Conservation (phyloP, 2,888 invertebrate species). For the Mythimna lalbum region DNA sequence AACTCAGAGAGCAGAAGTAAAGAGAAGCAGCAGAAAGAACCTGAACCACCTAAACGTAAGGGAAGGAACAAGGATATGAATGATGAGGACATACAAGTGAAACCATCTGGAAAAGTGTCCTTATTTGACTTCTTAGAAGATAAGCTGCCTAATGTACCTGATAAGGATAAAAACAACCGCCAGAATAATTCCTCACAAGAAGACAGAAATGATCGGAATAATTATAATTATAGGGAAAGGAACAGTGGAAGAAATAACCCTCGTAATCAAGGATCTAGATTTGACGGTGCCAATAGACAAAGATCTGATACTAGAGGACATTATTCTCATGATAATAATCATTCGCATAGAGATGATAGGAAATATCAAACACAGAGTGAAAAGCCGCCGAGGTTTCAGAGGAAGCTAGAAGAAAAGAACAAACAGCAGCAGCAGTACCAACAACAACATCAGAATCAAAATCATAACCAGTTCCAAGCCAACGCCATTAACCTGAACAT, state of each 20-base stretch:
- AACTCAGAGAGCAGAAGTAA: slow-evolving; percentile 86
- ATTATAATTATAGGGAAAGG: slow-evolving; percentile 78
- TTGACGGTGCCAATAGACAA: slow-evolving; percentile 77
- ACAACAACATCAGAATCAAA: slow-evolving; percentile 71
- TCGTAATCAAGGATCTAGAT: slow-evolving; percentile 79
- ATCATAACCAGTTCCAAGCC: slow-evolving; percentile 69
- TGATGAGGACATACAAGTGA: slow-evolving; percentile 91
- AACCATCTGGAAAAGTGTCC: slow-evolving; percentile 95
- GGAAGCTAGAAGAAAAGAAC: slow-evolving; percentile 87
- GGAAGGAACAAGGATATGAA: slow-evolving; percentile 85
- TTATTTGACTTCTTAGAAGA: slow-evolving; percentile 96
- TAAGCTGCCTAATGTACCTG: slow-evolving; percentile 92
- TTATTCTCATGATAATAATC: slow-evolving; percentile 81
- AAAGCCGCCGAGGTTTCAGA: slow-evolving; percentile 92
- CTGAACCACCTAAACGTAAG: slow-evolving; percentile 85
- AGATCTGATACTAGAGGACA: slow-evolving; percentile 80
- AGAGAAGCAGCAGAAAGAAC: slow-evolving; percentile 83
- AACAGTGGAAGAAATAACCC: slow-evolving; percentile 78
- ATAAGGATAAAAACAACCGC: slow-evolving; percentile 81
- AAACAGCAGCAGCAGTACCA: slow-evolving; percentile 82
- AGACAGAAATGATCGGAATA: slow-evolving; percentile 79
- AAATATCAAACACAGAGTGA: slow-evolving; percentile 87
- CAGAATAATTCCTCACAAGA: slow-evolving; percentile 76
- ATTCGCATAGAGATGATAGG: slow-evolving; percentile 81
- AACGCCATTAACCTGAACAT: slow-evolving; percentile 71